Conservation (phyloP, 2,888 invertebrate genomes). For the Nomada lathburiana region DNA sequence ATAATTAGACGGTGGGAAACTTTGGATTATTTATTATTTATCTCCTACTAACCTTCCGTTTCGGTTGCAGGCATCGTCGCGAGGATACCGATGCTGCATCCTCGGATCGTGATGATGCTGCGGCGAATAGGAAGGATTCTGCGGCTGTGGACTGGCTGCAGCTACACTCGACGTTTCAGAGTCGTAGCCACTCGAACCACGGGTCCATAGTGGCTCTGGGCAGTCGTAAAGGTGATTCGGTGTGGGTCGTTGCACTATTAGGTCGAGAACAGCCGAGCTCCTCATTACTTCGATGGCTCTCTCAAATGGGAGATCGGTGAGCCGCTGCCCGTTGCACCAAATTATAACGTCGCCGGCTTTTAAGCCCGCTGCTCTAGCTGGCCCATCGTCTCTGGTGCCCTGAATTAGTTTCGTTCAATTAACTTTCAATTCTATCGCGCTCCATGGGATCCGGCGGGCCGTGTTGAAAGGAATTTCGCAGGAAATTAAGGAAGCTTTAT, state of each 20-base stretch:
- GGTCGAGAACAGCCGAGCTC: conserved; percentile 80
- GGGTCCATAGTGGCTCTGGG: conserved; percentile 80
- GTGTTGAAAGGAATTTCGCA: neutral
- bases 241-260: conserved; percentile 85
- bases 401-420: conserved; percentile 83
- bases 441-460: neutral
- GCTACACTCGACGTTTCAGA: conserved; percentile 79
- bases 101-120: conserved; percentile 71
- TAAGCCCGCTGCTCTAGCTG: conserved; percentile 94
- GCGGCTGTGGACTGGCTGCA: conserved; percentile 76
- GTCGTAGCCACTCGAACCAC: conserved; percentile 82
- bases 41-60: conserved; percentile 73
- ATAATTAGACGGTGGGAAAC: neutral
- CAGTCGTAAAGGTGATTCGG: conserved; percentile 80
- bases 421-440: neutral
- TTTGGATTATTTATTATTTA: neutral
- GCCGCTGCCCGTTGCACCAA: conserved; percentile 91
- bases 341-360: conserved; percentile 96
- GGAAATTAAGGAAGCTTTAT: neutral
- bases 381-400: conserved; percentile 94
- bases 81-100: conserved; percentile 70
- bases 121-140: conserved; percentile 73
- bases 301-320: conserved; percentile 82
- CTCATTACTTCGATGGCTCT: conserved; percentile 82
- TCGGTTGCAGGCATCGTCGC: conserved; percentile 73